phyloP scores from a whole-genome alignment of 1,140 invertebrate species.

The Anadara kagoshimensis region DNA sequence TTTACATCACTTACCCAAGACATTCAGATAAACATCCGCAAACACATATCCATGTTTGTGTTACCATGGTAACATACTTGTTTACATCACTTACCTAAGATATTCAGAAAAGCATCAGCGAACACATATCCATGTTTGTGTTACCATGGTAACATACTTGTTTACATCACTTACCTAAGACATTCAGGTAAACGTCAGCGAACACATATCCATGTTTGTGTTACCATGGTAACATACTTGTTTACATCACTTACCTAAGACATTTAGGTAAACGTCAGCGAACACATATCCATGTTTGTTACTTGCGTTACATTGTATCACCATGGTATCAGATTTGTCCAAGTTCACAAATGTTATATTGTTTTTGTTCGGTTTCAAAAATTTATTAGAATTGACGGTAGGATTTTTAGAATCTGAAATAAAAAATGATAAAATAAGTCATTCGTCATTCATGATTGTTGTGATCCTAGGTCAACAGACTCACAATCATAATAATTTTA shows the following conservation, averaged over 20 bases:
- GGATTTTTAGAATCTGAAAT: slow-evolving; percentile 40
- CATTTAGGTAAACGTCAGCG: slow-evolving; percentile 98
- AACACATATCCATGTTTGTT: slow-evolving; percentile 98
- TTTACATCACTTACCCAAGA: slow-evolving; percentile 80
- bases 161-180: slow-evolving; percentile 80
- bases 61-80: background rate
- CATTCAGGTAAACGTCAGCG: slow-evolving; percentile 98
- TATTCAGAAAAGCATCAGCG: too few species aligned
- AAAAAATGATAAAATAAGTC: background rate
- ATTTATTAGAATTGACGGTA: slow-evolving; percentile 83
- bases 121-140: too few species aligned
- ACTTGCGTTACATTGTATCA: slow-evolving; percentile 99
- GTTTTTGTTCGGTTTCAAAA: slow-evolving; percentile 79
- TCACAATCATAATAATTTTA: too few species aligned
- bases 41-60: slow-evolving; percentile 92
- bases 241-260: slow-evolving; percentile 80
- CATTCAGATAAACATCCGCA: slow-evolving; percentile 98
- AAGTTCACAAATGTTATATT: slow-evolving; percentile 89
- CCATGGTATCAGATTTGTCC: slow-evolving; percentile 92
- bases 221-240: too few species aligned
- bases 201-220: slow-evolving; percentile 95
- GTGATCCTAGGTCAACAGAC: too few species aligned
- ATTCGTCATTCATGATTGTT: too few species aligned
- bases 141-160: too few species aligned
- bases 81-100: too few species aligned